A percentile compares a stretch with the other conserved stretches of the same genome.
Evolutionary conservation across 2,113 vertebrate genomes (phyloP).

Genomic region (Trematocara variabile): DNA sequence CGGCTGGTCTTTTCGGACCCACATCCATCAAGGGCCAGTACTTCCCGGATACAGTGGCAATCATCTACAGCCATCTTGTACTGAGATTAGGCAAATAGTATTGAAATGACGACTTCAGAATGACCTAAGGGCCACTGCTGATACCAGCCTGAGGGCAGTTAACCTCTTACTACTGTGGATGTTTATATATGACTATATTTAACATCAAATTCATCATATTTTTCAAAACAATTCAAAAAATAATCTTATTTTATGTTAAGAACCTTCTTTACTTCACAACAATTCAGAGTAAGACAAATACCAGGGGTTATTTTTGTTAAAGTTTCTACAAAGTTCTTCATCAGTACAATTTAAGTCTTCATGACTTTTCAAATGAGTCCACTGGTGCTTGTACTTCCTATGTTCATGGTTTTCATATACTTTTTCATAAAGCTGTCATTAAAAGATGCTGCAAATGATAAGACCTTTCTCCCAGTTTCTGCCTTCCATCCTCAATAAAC

Average conservation of each 20-base stretch:
- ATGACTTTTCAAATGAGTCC: neutral
- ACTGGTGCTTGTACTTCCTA: neutral
- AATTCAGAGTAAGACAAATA: neutral
- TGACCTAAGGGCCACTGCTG: neutral
- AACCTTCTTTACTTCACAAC: neutral
- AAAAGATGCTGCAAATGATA: neutral
- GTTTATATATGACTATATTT: slow-evolving; percentile 18
- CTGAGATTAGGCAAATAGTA: slow-evolving; percentile 61
- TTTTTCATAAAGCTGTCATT: neutral
- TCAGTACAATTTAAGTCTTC: neutral
- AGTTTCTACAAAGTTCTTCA: neutral
- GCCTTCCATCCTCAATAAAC: neutral
- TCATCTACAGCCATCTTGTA: slow-evolving; percentile 50
- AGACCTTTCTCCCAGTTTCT: neutral
- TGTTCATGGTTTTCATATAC: neutral
- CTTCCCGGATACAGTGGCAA: slow-evolving; percentile 49
- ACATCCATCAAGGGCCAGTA: slow-evolving; percentile 47
- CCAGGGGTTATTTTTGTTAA: neutral
- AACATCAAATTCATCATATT: neutral
- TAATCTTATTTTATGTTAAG: neutral
- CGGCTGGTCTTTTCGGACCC: slow-evolving; percentile 10
- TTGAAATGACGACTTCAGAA: slow-evolving; percentile 41
- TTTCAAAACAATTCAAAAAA: neutral
- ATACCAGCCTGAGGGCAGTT: slow-evolving; percentile 12
- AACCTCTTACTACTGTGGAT: neutral